Conservation (phyloP, 2,797 vertebrate genomes). For the Microtus californicus region DNA sequence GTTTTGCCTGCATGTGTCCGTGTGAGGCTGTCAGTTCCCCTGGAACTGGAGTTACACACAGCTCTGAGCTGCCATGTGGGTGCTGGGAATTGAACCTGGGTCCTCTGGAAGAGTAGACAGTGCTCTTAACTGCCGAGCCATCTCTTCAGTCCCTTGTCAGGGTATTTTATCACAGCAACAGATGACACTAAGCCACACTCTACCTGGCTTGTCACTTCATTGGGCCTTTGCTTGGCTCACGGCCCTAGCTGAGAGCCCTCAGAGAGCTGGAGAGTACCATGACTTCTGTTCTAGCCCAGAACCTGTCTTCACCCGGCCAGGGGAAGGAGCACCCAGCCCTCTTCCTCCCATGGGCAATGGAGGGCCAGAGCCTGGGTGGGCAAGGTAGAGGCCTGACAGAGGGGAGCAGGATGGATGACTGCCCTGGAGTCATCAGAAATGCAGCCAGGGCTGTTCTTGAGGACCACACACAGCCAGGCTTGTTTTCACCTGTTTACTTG, state of each 20-base stretch:
- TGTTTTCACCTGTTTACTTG: neutral
- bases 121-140: neutral
- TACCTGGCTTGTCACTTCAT: neutral
- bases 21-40: neutral
- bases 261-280: neutral
- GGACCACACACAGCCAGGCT: neutral
- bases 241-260: neutral
- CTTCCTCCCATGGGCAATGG: neutral
- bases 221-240: neutral
- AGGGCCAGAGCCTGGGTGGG: neutral
- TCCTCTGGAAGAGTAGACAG: neutral
- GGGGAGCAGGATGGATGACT: neutral
- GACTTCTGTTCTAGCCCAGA: neutral
- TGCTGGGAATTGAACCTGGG: neutral
- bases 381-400: neutral
- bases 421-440: neutral
- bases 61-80: neutral
- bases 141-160: neutral
- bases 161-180: neutral
- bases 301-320: neutral
- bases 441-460: neutral
- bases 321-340: neutral
- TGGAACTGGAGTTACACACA: neutral
- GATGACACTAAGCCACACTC: neutral
- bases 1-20: neutral